Base-by-base conservation (phyloP, 2,113 vertebrate species). In the Leptosomus discolor region DNA sequence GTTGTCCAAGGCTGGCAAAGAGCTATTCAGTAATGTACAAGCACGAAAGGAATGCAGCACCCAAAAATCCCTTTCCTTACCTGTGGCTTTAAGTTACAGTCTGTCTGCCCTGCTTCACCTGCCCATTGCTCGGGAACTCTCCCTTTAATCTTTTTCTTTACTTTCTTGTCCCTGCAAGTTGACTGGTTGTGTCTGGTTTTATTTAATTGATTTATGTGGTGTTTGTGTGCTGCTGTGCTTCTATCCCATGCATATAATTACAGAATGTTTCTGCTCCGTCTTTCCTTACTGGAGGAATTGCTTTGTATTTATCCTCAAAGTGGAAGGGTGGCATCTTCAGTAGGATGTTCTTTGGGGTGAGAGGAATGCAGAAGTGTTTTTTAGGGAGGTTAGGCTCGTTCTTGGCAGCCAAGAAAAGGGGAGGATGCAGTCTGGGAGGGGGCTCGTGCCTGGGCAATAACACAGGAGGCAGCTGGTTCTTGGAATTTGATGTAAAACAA, bases 371-470 rank as follows among this genome's bases (percentile, higher is more conserved):
- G 51, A 61, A 76, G 30, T 34, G 10, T 0, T 69, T 22, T 63
- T 74, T 29, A 39, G 43, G 58, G 94, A 80, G 26, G 23, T 57
- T 70, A 51, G 22, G 24, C 76, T 56, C 4, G 7, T 61, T 88
- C 56, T 94, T 78, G 46, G 18, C 48, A 86, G 21, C 17, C 8
- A 51, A 51, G 30, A 41, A 60, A 56, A 86, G 16, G 29, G 8
- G 19, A 39, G 8, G 30, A 10, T 4, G 6, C 3, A 9, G 12
- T 70, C 20, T 63, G 19, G 46, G 46, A 70, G 2, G 6, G 11
- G 16, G 9, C 8, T 67, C 1, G 1, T 37, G 13, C 56, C 74
- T 73, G 39, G 27, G 51, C 0, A 0, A 23, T 83, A 58, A 54
- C 34, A 43, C 7, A 23, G 53, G 43, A 68, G 43, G 21, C 68